Percentiles rank a stretch among this genome's conserved stretches.
These are phyloP conservation scores for Lanius ludovicianus DNA, from an alignment of 2,113 vertebrate species.

Conservation along the genomic window DNA sequence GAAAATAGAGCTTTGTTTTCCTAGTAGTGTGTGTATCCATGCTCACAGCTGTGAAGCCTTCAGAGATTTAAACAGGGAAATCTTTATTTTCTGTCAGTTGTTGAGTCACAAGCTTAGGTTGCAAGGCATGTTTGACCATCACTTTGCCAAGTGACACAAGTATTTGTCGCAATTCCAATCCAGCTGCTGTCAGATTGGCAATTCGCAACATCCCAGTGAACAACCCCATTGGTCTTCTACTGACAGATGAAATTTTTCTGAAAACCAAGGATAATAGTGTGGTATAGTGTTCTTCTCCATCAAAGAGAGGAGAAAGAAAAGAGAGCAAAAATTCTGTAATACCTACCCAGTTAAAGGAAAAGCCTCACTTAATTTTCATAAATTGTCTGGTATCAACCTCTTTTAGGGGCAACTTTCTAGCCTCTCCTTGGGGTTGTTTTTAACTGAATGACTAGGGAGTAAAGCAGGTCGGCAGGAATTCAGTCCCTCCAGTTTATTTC, in stretches of 20 bases:
- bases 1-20: constrained; percentile 12
- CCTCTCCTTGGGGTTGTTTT: neutral
- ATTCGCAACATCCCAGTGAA: neutral
- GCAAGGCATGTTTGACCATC: neutral
- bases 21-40: neutral
- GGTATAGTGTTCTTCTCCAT: neutral
- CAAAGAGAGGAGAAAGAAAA: neutral
- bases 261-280: neutral
- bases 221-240: neutral
- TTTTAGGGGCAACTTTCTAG: neutral
- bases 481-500: neutral
- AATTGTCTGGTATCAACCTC: neutral
- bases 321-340: neutral
- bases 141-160: constrained; percentile 40
- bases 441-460: neutral
- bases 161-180: neutral
- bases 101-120: constrained; percentile 40
- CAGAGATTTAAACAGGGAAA: constrained; percentile 35
- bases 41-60: constrained; percentile 43
- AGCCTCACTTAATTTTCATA: neutral
- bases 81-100: constrained; percentile 48
- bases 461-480: neutral
- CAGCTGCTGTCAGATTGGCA: constrained; percentile 19
- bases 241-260: neutral
- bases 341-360: neutral